These are phyloP conservation scores for Monopis laevigella DNA, from an alignment of 2,888 invertebrate species.

Conservation along the genomic window DNA sequence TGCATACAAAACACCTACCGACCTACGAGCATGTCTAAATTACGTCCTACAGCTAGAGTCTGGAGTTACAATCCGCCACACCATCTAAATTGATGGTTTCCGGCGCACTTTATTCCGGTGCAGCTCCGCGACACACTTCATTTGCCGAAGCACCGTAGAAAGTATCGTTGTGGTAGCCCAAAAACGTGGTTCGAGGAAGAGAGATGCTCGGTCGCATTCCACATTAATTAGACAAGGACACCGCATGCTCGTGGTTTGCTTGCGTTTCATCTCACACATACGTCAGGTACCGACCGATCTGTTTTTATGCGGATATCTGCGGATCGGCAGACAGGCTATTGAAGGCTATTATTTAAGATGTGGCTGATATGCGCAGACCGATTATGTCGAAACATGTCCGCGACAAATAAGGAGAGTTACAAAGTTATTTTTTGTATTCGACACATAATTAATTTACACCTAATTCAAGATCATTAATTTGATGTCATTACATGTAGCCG, in stretches of 20 bases:
- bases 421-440: constrained; percentile 6
- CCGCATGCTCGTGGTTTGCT: constrained; percentile 3
- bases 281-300: constrained; percentile 29
- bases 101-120: constrained; percentile 52
- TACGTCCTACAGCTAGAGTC: constrained; percentile 41
- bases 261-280: constrained; percentile 32
- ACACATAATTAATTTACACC: constrained; percentile 30
- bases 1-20: too few relatives aligned
- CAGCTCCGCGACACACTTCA: constrained; percentile 64
- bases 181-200: constrained; percentile 34
- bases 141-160: constrained; percentile 57
- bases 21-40: too few relatives aligned
- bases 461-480: constrained; percentile 34
- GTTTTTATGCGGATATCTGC: too few relatives aligned
- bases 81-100: constrained; percentile 65
- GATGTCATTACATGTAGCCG: constrained; percentile 31
- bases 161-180: constrained; percentile 54
- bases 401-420: too few relatives aligned
- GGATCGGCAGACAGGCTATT: too few relatives aligned
- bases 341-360: neutral
- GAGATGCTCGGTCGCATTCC: neutral
- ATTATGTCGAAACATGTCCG: neutral
- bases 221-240: constrained; percentile 2
- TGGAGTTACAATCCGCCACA: constrained; percentile 50
- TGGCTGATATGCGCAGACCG: too few relatives aligned